Conservation (phyloP, 2,888 invertebrate genomes). For the Ochlodes sylvanus region DNA sequence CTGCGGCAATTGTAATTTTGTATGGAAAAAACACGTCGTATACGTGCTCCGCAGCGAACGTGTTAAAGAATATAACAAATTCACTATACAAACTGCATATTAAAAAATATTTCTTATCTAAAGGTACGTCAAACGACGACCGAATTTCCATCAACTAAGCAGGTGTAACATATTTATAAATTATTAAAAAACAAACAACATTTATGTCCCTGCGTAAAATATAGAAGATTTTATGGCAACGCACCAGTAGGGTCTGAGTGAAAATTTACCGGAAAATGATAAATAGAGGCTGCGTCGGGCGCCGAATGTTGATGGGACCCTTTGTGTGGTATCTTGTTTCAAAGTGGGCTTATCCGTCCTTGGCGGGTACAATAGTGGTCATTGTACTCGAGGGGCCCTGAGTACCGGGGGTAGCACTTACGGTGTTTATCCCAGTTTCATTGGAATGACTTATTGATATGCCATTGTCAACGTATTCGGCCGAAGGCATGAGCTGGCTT, state of each 20-base stretch:
- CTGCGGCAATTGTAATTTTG: too few relatives aligned
- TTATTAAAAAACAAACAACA: background rate
- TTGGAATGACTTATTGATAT: slow-evolving; percentile 29
- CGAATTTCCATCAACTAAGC: too few relatives aligned
- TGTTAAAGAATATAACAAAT: too few relatives aligned
- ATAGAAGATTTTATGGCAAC: background rate
- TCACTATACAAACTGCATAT: too few relatives aligned
- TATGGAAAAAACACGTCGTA: too few relatives aligned
- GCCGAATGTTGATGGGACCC: slow-evolving; percentile 79
- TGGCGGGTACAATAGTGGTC: slow-evolving; percentile 65
- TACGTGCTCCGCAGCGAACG: too few relatives aligned
- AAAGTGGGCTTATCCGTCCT: slow-evolving; percentile 74
- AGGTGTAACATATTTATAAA: too few relatives aligned
- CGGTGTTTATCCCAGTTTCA: slow-evolving; percentile 27
- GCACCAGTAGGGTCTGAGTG: slow-evolving; percentile 55
- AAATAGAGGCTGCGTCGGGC: slow-evolving; percentile 72
- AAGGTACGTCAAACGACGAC: too few relatives aligned
- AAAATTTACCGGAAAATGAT: slow-evolving; percentile 80
- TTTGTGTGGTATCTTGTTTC: slow-evolving; percentile 81
- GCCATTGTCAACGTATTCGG: slow-evolving; percentile 11
- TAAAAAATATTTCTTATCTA: too few relatives aligned
- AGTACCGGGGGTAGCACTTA: slow-evolving; percentile 9
- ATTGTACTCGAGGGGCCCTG: slow-evolving; percentile 21
- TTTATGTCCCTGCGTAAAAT: background rate
- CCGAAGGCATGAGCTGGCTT: too few relatives aligned